phyloP scores from a whole-genome alignment of 2,797 vertebrate species.

The Acanthis flammea region DNA sequence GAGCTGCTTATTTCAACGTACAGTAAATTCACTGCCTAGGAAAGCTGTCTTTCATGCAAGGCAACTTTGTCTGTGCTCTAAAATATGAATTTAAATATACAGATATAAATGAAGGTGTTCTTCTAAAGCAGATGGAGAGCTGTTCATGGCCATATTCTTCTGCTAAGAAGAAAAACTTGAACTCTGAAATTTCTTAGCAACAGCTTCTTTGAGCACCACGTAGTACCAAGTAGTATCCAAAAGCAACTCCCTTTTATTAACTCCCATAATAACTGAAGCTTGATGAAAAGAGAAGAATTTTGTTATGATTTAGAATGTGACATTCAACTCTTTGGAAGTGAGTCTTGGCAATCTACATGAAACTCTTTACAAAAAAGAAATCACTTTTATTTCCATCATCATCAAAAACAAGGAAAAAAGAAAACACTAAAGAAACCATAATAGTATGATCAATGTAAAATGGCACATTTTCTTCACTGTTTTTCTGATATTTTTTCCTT shows the following conservation, averaged over 20 bases:
- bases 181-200: constrained; percentile 37
- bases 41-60: constrained; percentile 49
- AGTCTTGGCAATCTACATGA: constrained; percentile 45
- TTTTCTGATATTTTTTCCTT: neutral
- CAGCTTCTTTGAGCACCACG: neutral
- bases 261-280: constrained; percentile 21
- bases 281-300: constrained; percentile 30
- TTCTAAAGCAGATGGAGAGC: constrained; percentile 6
- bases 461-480: neutral
- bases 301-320: constrained; percentile 43
- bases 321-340: constrained; percentile 27
- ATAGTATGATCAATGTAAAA: neutral
- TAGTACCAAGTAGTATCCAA: constrained; percentile 52
- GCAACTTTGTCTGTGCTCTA: neutral
- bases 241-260: constrained; percentile 57
- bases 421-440: neutral
- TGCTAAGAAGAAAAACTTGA: neutral
- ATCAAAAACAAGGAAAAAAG: neutral
- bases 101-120: constrained; percentile 48
- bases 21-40: constrained; percentile 17
- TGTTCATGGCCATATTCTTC: constrained; percentile 1
- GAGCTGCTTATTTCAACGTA: neutral
- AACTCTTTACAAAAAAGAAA: constrained; percentile 8
- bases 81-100: constrained; percentile 27
- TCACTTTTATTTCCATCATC: neutral